phyloP scores from a whole-genome alignment of 2,888 invertebrate genomes.

The Omphaloscelis lunosa region DNA sequence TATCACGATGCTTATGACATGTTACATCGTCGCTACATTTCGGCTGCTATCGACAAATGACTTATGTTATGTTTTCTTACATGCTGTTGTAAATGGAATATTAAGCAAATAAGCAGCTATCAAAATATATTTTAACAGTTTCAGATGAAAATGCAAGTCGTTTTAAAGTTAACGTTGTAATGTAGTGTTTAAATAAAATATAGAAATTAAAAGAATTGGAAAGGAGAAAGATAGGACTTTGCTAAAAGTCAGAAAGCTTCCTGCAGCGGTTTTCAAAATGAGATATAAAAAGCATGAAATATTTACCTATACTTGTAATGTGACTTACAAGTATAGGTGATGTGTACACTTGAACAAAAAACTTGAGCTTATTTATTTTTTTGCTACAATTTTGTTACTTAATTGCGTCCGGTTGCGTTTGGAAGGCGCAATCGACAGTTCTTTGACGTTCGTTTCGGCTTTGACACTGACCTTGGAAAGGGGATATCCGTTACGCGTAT shows the following conservation, averaged over 20 bases:
- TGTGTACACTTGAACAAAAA: background rate
- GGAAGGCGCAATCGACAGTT: constrained; percentile 34
- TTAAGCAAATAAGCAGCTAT: constrained; percentile 2
- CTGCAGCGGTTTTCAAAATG: background rate
- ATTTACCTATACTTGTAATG: background rate
- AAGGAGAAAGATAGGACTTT: background rate
- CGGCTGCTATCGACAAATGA: constrained; percentile 9
- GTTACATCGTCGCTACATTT: constrained; percentile 37
- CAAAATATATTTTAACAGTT: background rate
- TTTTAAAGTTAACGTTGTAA: background rate
- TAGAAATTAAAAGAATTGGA: background rate
- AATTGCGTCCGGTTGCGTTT: constrained; percentile 51
- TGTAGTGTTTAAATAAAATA: background rate
- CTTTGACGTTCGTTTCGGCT: constrained; percentile 52
- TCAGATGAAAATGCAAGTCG: background rate
- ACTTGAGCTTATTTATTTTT: constrained; percentile 7
- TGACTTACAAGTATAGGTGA: no score
- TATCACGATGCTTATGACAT: constrained; percentile 31
- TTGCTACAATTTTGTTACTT: constrained; percentile 40
- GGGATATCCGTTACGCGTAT: constrained; percentile 66
- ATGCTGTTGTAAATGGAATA: constrained; percentile 3
- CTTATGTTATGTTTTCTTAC: constrained; percentile 27
- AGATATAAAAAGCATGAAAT: constrained; percentile 8
- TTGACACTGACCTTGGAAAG: constrained; percentile 67
- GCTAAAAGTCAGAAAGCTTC: constrained; percentile 3